Base-by-base conservation (phyloP, 2,797 vertebrate genomes). In the Lithobates sylvaticus region DNA sequence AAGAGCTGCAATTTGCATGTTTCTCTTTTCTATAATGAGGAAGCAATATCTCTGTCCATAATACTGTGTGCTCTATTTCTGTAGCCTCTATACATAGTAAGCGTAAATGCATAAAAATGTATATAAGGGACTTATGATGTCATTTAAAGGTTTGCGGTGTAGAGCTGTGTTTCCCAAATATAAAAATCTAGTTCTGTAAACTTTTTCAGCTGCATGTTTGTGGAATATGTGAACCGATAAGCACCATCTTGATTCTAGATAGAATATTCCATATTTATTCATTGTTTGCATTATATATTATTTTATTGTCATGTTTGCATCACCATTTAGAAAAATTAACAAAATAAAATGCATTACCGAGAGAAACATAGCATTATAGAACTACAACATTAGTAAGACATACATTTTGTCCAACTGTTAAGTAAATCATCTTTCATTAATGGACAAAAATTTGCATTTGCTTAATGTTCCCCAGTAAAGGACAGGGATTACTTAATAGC, bases 201-300 rank as follows among this genome's bases (percentile, higher is more conserved):
- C 54, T 50, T 84, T 87, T 80, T 84, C 36, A 84, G 79, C 71
- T 87, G 86, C 86, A 84, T 87, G 86, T 70, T 87, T 80, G 86
- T 84, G 61, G 81, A 67, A 84, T 76, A 87, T 80, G 76, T 84
- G 86, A 83, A 84, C 86, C 73, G 82, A 69, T 84, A 87, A 84
- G 86, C 70, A 87, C 81, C 81, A 84, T 87, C 76, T 80, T 70
- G 44, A 69, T 80, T 87, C 61, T 69, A 44, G 26, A 36, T 70
- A 74, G 79, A 75, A 78, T 79, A 42, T 69, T 81, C 26, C 76
- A 69, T 76, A 42, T 65, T 82, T 87, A 80, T 84, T 83, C 27
- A 58, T 79, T 69, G 58, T n/a, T 50, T 74, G 69, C 10, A 21
- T 54, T 65, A 68, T 42, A 69, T 77, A 69, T 34, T 81, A 44